These are phyloP conservation scores for Emydura subglobosa DNA, from an alignment of 2,113 vertebrate genomes.

Conservation along the genomic window DNA sequence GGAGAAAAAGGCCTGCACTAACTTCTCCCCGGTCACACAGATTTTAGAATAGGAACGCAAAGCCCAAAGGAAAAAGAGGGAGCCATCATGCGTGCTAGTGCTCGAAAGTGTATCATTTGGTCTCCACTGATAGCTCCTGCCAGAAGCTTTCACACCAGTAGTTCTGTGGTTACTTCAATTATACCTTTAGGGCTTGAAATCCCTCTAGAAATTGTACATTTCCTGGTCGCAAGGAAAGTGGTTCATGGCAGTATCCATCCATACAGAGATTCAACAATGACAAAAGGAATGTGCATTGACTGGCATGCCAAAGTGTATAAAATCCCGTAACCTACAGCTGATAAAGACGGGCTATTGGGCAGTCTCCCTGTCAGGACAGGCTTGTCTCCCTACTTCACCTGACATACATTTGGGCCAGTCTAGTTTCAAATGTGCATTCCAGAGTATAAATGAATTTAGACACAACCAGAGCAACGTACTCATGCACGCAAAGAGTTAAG, in stretches of 20 bases:
- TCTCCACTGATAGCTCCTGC: background rate
- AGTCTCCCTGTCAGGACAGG: background rate
- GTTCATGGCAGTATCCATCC: background rate
- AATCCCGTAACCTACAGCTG: background rate
- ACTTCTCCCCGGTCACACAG: background rate
- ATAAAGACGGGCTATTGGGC: background rate
- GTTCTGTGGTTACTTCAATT: background rate
- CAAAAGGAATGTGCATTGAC: background rate
- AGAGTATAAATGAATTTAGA: background rate
- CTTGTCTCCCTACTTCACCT: background rate
- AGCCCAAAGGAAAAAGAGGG: background rate
- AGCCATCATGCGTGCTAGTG: background rate
- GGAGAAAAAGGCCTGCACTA: background rate
- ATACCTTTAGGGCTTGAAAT: background rate
- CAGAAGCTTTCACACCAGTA: too few species aligned
- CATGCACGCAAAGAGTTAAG: background rate
- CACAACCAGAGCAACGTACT: background rate
- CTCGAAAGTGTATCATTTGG: background rate
- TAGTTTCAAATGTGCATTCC: background rate
- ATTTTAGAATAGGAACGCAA: background rate
- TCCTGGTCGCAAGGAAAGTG: background rate
- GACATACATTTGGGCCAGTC: too few species aligned
- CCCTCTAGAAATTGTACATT: background rate
- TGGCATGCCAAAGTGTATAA: background rate
- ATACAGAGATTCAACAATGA: background rate